A percentile compares a stretch with the other conserved stretches of the same genome.
phyloP scores from a whole-genome alignment of 2,113 vertebrate species.

The Neodontobutis hainanensis region DNA sequence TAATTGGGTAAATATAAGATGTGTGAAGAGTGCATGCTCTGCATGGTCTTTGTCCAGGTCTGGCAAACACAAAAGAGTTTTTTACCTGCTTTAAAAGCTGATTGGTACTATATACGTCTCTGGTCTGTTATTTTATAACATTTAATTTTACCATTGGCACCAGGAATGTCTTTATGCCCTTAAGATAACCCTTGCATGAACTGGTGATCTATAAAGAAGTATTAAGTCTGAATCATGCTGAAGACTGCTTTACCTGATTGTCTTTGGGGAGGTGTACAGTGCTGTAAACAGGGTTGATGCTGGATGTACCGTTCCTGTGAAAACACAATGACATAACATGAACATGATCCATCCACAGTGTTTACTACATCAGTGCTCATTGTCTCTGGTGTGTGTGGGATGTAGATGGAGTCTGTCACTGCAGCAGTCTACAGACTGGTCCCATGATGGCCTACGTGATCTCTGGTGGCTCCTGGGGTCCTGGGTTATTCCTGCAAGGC shows the following conservation, averaged over 20 bases:
- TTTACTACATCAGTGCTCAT: background rate
- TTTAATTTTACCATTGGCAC: too few relatives aligned
- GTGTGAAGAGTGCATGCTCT: too few relatives aligned
- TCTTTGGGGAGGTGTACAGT: constrained; percentile 10
- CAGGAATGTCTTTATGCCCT: too few relatives aligned
- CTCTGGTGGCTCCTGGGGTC: constrained; percentile 27
- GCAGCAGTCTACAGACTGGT: too few relatives aligned
- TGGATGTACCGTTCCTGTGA: constrained; percentile 35
- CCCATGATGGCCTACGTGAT: constrained; percentile 52
- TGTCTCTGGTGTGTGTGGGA: background rate
- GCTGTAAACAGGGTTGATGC: constrained; percentile 37
- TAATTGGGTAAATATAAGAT: too few relatives aligned
- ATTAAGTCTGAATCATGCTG: background rate
- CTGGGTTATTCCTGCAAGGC: constrained; percentile 1
- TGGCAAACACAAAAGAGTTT: too few relatives aligned
- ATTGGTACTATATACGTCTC: too few relatives aligned
- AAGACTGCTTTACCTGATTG: constrained; percentile 39
- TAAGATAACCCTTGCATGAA: constrained; percentile 4
- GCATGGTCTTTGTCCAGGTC: too few relatives aligned
- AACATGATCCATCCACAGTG: background rate
- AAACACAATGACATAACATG: background rate
- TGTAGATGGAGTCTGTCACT: background rate
- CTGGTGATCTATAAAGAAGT: background rate
- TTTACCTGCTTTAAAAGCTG: too few relatives aligned
- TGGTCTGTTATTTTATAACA: too few relatives aligned